A percentile compares a stretch with the other conserved stretches of the same genome.
These are phyloP conservation scores for Entomyzon cyanotis DNA, from an alignment of 2,113 vertebrate genomes.

Conservation along the genomic window DNA sequence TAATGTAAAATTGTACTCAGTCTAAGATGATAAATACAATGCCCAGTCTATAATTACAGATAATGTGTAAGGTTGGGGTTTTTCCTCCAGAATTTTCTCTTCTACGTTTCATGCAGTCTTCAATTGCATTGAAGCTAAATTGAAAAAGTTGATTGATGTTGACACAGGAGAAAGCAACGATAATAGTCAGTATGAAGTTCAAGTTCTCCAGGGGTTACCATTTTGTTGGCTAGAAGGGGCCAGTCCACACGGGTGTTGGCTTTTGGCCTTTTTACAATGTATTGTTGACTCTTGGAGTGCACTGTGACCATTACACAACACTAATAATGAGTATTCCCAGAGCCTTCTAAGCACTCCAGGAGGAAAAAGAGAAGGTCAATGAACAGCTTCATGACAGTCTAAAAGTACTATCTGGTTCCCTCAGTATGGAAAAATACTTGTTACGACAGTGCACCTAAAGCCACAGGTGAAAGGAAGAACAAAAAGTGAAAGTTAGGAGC, in stretches of 20 bases:
- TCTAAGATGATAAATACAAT: background rate
- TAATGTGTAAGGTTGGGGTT: background rate
- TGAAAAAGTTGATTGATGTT: background rate
- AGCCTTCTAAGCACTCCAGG: background rate
- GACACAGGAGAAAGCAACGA: background rate
- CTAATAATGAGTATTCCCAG: background rate
- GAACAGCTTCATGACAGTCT: background rate
- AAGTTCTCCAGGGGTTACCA: background rate
- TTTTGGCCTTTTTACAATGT: background rate
- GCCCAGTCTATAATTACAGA: background rate
- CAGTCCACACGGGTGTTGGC: background rate
- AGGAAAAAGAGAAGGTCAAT: background rate
- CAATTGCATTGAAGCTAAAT: background rate
- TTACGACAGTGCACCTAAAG: background rate
- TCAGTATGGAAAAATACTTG: background rate
- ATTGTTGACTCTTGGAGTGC: background rate
- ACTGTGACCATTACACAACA: background rate
- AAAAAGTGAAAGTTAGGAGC: background rate
- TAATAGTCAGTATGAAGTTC: background rate
- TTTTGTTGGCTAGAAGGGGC: background rate
- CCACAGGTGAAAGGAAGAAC: background rate
- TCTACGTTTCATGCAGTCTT: background rate
- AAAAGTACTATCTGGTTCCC: background rate
- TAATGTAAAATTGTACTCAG: background rate
- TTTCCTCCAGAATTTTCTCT: background rate